Evolutionary conservation across 2,888 invertebrate species (phyloP), one percentile per base, ranked within the genome.

Genomic region (Aphrophora alni): DNA sequence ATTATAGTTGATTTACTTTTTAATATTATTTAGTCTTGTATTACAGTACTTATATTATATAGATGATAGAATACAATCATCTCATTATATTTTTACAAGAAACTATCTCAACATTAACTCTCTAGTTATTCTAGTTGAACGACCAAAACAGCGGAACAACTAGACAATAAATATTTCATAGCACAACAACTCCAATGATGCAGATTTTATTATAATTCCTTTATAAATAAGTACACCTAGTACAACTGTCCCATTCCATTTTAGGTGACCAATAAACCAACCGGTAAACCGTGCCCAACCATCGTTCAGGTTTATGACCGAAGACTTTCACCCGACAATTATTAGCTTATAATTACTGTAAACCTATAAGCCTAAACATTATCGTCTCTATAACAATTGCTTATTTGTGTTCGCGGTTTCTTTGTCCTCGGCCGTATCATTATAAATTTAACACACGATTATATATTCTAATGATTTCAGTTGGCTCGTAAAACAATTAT

Each of bases 381-480:
- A 33, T 17, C 44, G 44, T 44, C 44, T 7, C 44, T 44, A 12
- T 17, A 44, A 44, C 44, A 44, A 44, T 44, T 12, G 44, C 44
- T 33, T 33, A 5, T 59, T 3, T n/a, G 59, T 59, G 59, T 21
- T 14, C 8, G 8, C 8, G 44, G 5, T 21, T 59, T n/a, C 59
- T 59, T 59, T 59, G 59, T 59, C 59, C 21, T n/a, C 21, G 59
- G 21, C n/a, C 4, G 21, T 21, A 21, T 59, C n/a, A 59, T 59
- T 59, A 59, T 59, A 59, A 59, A 59, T 59, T 59, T 21, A 59
- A 59, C 59, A 59, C 59, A 21, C 59, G 59, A n/a, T 59, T 59
- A 59, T 59, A 21, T 21, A 59, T 59, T 59, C 59, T 59, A 59
- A 59, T 59, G 59, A 59, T 59, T 59, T 59, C 59, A 59, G 59